These are phyloP conservation scores for Calameuta filiformis DNA, from an alignment of 2,888 invertebrate genomes.

Conservation along the genomic window DNA sequence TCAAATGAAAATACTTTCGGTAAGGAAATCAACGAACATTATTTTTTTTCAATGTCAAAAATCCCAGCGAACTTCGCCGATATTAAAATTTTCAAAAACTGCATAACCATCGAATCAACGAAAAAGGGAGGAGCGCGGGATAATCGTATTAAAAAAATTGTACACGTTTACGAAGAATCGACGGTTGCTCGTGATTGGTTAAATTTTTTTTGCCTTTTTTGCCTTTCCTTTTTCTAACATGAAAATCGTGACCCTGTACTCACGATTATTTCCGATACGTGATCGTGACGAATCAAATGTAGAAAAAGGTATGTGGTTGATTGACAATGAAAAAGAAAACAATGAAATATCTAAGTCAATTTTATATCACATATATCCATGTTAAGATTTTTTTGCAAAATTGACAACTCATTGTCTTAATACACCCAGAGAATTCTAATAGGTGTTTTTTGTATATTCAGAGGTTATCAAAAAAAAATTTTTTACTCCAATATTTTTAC, in stretches of 20 bases:
- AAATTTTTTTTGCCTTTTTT: not conserved
- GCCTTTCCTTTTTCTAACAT: not conserved
- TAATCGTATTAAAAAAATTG: no score
- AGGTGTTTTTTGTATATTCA: not conserved
- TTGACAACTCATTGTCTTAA: not conserved
- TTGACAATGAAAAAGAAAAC: not conserved
- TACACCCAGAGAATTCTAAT: not conserved
- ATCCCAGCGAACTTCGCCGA: not conserved
- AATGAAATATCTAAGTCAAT: not conserved
- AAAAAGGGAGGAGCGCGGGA: not conserved
- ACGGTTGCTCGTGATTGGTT: not conserved
- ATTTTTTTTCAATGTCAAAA: not conserved
- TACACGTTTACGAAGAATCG: not conserved
- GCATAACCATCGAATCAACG: not conserved
- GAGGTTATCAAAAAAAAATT: not conserved
- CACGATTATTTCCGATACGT: not conserved
- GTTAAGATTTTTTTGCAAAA: not conserved
- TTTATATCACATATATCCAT: not conserved
- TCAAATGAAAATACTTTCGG: not conserved
- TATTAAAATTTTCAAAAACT: not conserved
- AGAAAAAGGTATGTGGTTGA: not conserved
- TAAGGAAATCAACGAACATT: not conserved
- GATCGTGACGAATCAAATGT: not conserved
- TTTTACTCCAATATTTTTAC: constrained; percentile 15
- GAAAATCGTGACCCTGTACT: not conserved